phyloP scores from a whole-genome alignment of 1,140 invertebrate species.

The Pogonomyrmex barbatus region DNA sequence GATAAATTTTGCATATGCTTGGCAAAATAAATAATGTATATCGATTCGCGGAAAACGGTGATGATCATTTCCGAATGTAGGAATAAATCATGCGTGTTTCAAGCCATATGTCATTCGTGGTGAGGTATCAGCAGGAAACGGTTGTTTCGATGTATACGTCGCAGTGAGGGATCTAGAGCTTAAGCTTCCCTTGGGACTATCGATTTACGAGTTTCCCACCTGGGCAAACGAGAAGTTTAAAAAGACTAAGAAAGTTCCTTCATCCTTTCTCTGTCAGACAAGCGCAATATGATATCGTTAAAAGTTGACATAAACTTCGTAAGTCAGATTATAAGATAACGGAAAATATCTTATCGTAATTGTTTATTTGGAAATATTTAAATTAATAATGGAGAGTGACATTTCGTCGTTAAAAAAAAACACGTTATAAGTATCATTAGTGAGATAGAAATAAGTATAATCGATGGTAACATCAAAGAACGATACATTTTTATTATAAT shows the following conservation, averaged over 20 bases:
- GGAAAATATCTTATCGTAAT: conserved; percentile 30
- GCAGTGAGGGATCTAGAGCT: conserved; percentile 42
- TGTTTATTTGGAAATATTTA: conserved; percentile 41
- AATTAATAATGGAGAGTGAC: conserved; percentile 8
- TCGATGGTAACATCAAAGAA: conserved; percentile 47
- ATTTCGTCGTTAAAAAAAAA: conserved; percentile 1
- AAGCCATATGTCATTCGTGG: conserved; percentile 18
- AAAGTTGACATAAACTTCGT: conserved; percentile 51
- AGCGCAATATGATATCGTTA: conserved; percentile 53
- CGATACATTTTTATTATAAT: conserved; percentile 53
- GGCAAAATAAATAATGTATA: neutral
- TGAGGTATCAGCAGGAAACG: conserved; percentile 32
- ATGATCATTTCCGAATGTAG: conserved; percentile 21
- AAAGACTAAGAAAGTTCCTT: conserved; percentile 59
- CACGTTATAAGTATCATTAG: neutral
- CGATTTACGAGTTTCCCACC: conserved; percentile 59
- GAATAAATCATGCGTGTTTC: conserved; percentile 45
- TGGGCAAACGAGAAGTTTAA: conserved; percentile 62
- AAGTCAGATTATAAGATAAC: conserved; percentile 35
- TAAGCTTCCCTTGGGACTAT: conserved; percentile 40
- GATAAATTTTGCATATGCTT: neutral
- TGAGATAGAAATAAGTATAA: conserved; percentile 28
- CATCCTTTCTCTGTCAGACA: conserved; percentile 49
- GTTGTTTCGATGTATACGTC: conserved; percentile 40
- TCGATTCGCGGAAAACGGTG: neutral